Evolutionary conservation across 2,888 invertebrate species (phyloP), one percentile per base, ranked within the genome.

Genomic region (Trichacis sp.): DNA sequence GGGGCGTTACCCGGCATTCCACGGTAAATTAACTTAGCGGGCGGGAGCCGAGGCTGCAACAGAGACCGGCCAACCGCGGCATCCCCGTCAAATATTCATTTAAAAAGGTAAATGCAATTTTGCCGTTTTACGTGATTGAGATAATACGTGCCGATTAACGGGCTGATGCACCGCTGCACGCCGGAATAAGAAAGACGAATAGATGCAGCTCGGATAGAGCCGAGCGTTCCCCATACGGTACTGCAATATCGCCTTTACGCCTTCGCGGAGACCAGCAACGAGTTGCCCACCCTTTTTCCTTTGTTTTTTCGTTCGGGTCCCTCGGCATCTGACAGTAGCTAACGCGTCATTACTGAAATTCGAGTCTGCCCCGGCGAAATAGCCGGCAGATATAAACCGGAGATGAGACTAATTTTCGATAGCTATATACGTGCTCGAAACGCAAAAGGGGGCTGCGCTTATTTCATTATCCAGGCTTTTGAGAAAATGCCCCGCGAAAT

Each of bases 91-190:
- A 83, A 83, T 83, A 83, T 83, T 83, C 83, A 83, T 83, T 83
- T 83, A 83, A 83, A 83, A 83, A 83, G 83, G 83, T 83, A 83
- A 83, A 83, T 83, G 83, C 82, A 83, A 83, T 83, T 83, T 83
- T 80, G 82, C 80, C 79, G 81, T 82, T 83, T 83, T 83, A 83
- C 83, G 82, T 82, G 83, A 83, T 83, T 83, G 81, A 83, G 83
- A 83, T 83, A 83, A 83, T 83, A 82, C 80, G 77, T 76, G 72
- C 81, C 81, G 83, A 83, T 83, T 83, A 83, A 82, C 82, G 78
- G 77, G 73, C 75, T 70, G 58, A 62, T 63, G 69, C 68, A 61
- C 63, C 48, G 33, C 53, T 52, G 30, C 52, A 58, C 45, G 43
- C 40, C 45, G 53, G 62, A 56, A 68, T 64, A 59, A 68, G 59